Evolutionary conservation across 2,888 invertebrate species (phyloP), one percentile per base, ranked within the genome.

Genomic region (Steinernema scapterisci): DNA sequence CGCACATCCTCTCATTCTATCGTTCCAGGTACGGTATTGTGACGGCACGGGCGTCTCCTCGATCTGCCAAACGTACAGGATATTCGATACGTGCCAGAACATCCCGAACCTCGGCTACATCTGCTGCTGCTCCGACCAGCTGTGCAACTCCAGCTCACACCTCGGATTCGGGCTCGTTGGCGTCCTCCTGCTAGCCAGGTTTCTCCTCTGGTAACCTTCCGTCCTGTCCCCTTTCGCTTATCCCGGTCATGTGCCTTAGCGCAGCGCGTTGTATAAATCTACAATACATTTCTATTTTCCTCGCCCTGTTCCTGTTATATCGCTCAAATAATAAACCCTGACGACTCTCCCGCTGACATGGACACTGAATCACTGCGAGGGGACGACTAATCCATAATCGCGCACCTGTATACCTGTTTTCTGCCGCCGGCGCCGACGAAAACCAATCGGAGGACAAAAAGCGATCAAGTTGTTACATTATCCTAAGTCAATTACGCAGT

Each of bases 31-130:
- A 23, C 83, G 86, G 43, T 86, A 86, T 72, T 86, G 86, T 71
- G 86, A 86, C 72, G 86, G 86, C 16, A 80, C 82, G 0, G 85
- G 85, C 1, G 80, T 82, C 6, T 82, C 84, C 0, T 86, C 85
- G 2, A 86, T 86, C 70, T 86, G 86, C 63, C 82, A 85, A 77
- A 85, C 86, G 1, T 86, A 86, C 54, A 79, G 84, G 3, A 80
- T 85, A 23, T 77, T 83, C 46, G 85, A 86, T 74, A 77, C 82
- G 6, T 86, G 86, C 56, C 83, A 85, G 45, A 84, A 77, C 38
- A 83, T 86, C 45, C 85, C 85, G 45, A 83, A 81, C 70, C 79
- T 86, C 25, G 85, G 85, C 23, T 81, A 82, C 74, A 83, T 86
- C 71, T 86, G 86, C 63, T 86, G 85, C 54, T 86, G 85, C 76